Evolutionary conservation across 2,888 invertebrate genomes (phyloP).

Genomic region (Eudiplozoon nipponicum): DNA sequence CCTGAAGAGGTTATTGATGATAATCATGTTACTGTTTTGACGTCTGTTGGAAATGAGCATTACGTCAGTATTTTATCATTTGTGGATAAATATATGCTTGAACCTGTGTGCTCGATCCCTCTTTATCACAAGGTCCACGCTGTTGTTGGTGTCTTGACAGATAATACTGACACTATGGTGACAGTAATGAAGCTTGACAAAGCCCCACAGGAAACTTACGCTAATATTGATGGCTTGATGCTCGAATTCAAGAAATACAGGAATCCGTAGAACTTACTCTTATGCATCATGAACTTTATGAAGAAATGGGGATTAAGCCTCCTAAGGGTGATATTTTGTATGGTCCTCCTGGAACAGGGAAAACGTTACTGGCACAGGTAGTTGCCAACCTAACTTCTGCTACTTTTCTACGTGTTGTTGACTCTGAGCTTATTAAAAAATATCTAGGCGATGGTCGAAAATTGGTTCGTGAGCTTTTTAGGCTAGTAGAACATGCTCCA

Average conservation of each 20-base stretch:
- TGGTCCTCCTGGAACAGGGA: constrained; percentile 67
- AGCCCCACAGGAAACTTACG: constrained; percentile 93
- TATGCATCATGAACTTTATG: constrained; percentile 95
- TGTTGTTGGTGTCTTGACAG: constrained; percentile 87
- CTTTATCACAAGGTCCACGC: constrained; percentile 91
- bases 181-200: constrained; percentile 99
- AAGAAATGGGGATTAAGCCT: constrained; percentile 98
- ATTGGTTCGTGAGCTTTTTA: constrained; percentile 69
- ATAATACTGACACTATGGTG: constrained; percentile 98
- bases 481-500: constrained; percentile 96
- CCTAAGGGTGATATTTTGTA: constrained; percentile 94
- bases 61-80: constrained; percentile 94
- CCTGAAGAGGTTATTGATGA: constrained; percentile 97
- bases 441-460: constrained; percentile 96
- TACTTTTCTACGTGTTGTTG: constrained; percentile 82
- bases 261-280: constrained; percentile 88
- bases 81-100: constrained; percentile 91
- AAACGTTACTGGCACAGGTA: constrained; percentile 81
- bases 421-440: constrained; percentile 93
- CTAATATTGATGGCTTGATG: constrained; percentile 87
- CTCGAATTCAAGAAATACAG: constrained; percentile 83
- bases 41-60: constrained; percentile 90
- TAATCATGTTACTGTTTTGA: constrained; percentile 94
- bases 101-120: constrained; percentile 86
- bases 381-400: constrained; percentile 98